These are phyloP conservation scores for Hirtodrosophila confusa DNA, from an alignment of 2,888 invertebrate genomes.

Conservation along the genomic window DNA sequence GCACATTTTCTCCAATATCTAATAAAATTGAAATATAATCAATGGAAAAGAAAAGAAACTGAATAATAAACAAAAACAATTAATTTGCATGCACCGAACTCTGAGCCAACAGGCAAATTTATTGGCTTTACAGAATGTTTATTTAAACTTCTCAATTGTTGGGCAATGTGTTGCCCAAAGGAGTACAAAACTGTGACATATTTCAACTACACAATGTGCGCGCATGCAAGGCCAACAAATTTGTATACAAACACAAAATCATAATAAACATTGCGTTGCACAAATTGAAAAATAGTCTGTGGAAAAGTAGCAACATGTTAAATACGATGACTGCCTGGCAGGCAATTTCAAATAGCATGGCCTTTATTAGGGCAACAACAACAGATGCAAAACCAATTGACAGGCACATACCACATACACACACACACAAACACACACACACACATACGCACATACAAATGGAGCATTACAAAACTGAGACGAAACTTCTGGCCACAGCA, in stretches of 20 bases:
- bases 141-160: conserved; percentile 34
- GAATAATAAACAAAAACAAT: not conserved
- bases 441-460: conserved; percentile 16
- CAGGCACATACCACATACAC: conserved; percentile 75
- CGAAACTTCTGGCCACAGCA: conserved; percentile 60
- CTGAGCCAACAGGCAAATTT: conserved; percentile 4
- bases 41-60: no score
- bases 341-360: conserved; percentile 51
- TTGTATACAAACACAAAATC: conserved; percentile 39
- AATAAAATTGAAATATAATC: no score
- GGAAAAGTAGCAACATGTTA: conserved; percentile 34
- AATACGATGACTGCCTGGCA: conserved; percentile 42
- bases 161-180: conserved; percentile 19
- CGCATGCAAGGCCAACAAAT: conserved; percentile 14
- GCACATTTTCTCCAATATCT: no score
- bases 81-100: no score
- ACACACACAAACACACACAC: conserved; percentile 49
- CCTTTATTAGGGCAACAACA: conserved; percentile 52
- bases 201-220: conserved; percentile 22
- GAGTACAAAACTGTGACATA: conserved; percentile 29
- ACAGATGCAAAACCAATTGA: conserved; percentile 65
- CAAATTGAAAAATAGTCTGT: conserved; percentile 55
- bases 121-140: conserved; percentile 26
- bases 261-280: conserved; percentile 39
- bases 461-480: conserved; percentile 43